Base-by-base conservation (phyloP, 30 jellyfish, hydroid and myxozoan genomes). In the Aurelia aurita complex sp. Pacific region DNA sequence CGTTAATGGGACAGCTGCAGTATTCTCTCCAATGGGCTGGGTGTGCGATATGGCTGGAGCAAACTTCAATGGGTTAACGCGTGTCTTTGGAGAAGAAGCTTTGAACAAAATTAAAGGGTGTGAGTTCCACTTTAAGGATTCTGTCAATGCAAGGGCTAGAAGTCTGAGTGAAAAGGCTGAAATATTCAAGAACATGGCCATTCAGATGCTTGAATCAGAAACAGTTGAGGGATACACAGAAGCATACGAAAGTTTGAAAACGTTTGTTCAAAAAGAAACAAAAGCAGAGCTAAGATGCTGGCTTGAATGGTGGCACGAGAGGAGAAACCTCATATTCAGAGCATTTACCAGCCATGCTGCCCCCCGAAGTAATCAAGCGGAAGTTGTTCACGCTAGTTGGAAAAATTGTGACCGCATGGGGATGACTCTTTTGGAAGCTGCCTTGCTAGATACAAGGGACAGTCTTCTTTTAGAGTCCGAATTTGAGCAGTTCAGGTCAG, bases 311-410 rank as follows among this genome's bases (percentile, higher is more conserved):
- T 64, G 73, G 73, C 73, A 64, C 38, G 73, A 64, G 23, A 64
- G 73, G 38, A 64, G 73, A 33, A 23, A 64, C 4, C 15, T 33
- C 16, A 64, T 64, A 23, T 64, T 64, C 15, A 23, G 73, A 64
- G 34, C 35, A 64, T 64, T 64, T 64, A 64, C 73, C 13, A 23
- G 38, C 38, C 38, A 18, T 23, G 38, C 34, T 64, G 73, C 73
- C 34, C 73, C 73, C 38, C 73, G 38, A 33, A 64, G 73, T 33
- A 64, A 64, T 33, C 73, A 18, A 33, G 73, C 73, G 10, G 73
- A 64, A 64, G 73, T 64, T 64, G 73, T 64, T 33, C 73, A 64
- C 73, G 34, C 73, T 64, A 33, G 73, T 23, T 64, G 73, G 73
- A 64, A 64, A 64, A 23, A 64, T 64, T 36, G 35, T 64, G 73